Base-by-base conservation (phyloP, 2,113 vertebrate genomes). In the Phrynocephalus versicolor region DNA sequence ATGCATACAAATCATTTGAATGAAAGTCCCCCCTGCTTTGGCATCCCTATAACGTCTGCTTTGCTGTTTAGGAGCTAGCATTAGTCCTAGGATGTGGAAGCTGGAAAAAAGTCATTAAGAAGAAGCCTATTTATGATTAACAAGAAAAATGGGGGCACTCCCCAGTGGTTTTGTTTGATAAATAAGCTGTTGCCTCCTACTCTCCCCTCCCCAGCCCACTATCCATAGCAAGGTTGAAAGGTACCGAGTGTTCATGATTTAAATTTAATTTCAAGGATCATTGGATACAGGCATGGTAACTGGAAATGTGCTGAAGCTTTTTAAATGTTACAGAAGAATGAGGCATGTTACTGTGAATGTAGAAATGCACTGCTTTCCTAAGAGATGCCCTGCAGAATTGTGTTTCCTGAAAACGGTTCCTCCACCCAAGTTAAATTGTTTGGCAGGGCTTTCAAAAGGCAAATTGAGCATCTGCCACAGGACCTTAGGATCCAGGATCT, bases 111-210 rank as follows among this genome's bases (percentile, higher is more conserved):
- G 85, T 90, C 76, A 84, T 69, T 81, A 30, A 88, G 89, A 67
- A 90, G 83, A 88, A 93, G 81, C 81, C 67, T 83, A 64, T 91
- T 80, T 87, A 92, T 89, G 87, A 91, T 91, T 87, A 84, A 85
- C 73, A 75, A 58, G 78, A 90, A 84, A 45, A 39, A 10, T 82
- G 4, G 84, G 81, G 70, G 64, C 39, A 87, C 76, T 19, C 19
- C n/a, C 87, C 87, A 0, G 0, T 70, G 71, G 35, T 85, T 92
- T 89, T 18, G 0, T 7, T 35, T 79, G 83, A 88, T 83, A 67
- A 91, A 79, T 83, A 51, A 35, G 35, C 7, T 2, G 0, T 88
- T 85, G 58, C 57, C 89, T 85, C 75, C 35, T 79, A 58, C 35
- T 37, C 74, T 58, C 51, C 71, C 33, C 51, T 71, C 67, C 39